Conservation (phyloP, 2,113 vertebrate species). For the Lagopus muta region DNA sequence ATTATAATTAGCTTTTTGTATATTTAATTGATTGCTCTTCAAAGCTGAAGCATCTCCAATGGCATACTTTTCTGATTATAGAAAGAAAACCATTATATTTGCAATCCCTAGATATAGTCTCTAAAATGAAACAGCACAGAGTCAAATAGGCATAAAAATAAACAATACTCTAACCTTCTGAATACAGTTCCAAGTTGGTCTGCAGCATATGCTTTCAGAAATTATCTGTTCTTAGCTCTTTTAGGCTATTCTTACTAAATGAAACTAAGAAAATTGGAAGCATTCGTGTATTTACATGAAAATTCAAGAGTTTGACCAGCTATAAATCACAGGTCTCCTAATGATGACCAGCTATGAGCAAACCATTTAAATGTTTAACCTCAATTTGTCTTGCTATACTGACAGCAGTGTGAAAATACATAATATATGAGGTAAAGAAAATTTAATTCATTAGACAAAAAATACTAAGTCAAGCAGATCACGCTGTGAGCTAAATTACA, state of each 20-base stretch:
- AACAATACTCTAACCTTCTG: neutral
- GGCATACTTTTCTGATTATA: neutral
- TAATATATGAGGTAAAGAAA: conserved; percentile 19
- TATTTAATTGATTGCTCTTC: neutral
- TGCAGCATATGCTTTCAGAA: neutral
- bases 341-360: neutral
- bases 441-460: neutral
- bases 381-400: neutral
- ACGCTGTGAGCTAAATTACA: neutral
- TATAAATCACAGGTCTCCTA: neutral
- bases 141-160: neutral
- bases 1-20: neutral
- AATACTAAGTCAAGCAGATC: neutral
- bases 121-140: neutral
- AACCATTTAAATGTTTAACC: neutral
- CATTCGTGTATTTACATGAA: neutral
- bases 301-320: neutral
- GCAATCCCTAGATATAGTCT: neutral
- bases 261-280: neutral
- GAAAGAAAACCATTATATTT: neutral
- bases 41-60: neutral
- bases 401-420: neutral
- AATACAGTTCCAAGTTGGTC: neutral
- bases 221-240: neutral
- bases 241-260: neutral